phyloP scores from a whole-genome alignment of 2,113 vertebrate species.

The Bos indicus region DNA sequence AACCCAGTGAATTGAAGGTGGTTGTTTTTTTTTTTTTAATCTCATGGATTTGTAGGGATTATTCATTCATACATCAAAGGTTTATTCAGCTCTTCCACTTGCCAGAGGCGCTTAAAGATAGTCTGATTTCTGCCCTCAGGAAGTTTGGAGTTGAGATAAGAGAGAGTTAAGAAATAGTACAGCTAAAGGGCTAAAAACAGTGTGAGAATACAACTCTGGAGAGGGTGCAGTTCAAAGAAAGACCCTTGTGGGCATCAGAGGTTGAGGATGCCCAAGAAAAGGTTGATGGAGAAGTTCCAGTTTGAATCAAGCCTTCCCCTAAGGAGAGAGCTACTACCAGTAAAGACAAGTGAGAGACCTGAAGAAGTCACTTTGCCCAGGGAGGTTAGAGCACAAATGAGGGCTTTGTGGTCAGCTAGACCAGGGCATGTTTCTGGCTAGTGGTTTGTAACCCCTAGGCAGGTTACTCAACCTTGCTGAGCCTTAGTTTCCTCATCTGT shows the following conservation, averaged over 20 bases:
- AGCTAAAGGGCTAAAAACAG: not conserved
- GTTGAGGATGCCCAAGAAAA: not conserved
- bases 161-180: not conserved
- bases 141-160: slow-evolving; percentile 29
- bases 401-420: slow-evolving; percentile 16
- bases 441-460: slow-evolving; percentile 20
- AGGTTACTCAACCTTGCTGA: slow-evolving; percentile 29
- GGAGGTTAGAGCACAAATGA: not conserved
- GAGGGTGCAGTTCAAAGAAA: not conserved
- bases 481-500: slow-evolving; percentile 31
- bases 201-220: not conserved
- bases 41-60: not conserved
- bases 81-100: not conserved
- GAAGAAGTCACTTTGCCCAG: not conserved
- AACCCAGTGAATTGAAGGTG: not conserved
- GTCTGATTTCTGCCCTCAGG: not conserved
- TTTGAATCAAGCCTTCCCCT: not conserved
- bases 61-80: not conserved
- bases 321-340: not conserved
- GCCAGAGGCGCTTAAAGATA: not conserved
- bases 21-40: not conserved
- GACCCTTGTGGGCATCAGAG: not conserved
- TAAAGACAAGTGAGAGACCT: not conserved
- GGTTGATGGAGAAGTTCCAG: not conserved
- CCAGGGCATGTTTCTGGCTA: slow-evolving; percentile 1